Conservation (phyloP, 2,888 invertebrate genomes). For the Leptinotarsa juncta region DNA sequence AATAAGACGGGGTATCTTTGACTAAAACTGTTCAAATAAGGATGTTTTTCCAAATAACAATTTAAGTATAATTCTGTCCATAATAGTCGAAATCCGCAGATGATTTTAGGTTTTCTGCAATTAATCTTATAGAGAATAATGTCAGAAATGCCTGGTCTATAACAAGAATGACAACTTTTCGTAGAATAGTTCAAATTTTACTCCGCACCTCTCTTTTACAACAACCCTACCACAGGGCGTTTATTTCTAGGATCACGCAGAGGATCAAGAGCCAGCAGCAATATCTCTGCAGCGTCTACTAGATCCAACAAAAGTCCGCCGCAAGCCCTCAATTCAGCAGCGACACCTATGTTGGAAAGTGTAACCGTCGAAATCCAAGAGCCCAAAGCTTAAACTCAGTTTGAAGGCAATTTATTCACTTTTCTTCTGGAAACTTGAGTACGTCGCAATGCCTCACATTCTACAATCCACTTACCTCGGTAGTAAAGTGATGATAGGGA, state of each 20-base stretch:
- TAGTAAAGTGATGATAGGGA: constrained; percentile 65
- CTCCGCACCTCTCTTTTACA: constrained; percentile 32
- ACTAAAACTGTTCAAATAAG: not conserved
- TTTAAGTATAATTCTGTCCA: not conserved
- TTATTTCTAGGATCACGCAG: constrained; percentile 72
- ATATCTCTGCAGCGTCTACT: constrained; percentile 79
- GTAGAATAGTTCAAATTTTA: not conserved
- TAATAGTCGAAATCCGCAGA: too few relatives aligned
- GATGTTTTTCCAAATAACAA: not conserved
- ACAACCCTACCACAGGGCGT: constrained; percentile 52
- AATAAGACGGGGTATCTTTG: too few relatives aligned
- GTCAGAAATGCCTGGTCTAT: not conserved
- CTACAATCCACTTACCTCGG: constrained; percentile 55
- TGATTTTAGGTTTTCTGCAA: too few relatives aligned
- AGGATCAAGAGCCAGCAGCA: constrained; percentile 82
- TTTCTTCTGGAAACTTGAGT: constrained; percentile 28
- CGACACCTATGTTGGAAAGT: constrained; percentile 70
- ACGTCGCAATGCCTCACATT: constrained; percentile 31
- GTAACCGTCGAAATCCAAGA: constrained; percentile 84
- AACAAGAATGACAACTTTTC: not conserved
- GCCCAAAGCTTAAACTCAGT: constrained; percentile 66
- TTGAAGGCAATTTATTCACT: constrained; percentile 15
- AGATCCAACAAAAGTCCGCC: constrained; percentile 74
- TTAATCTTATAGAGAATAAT: too few relatives aligned
- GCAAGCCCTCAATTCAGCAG: constrained; percentile 57